These are phyloP conservation scores for Drosophila macrospina DNA, from an alignment of 2,888 invertebrate species.

Conservation along the genomic window DNA sequence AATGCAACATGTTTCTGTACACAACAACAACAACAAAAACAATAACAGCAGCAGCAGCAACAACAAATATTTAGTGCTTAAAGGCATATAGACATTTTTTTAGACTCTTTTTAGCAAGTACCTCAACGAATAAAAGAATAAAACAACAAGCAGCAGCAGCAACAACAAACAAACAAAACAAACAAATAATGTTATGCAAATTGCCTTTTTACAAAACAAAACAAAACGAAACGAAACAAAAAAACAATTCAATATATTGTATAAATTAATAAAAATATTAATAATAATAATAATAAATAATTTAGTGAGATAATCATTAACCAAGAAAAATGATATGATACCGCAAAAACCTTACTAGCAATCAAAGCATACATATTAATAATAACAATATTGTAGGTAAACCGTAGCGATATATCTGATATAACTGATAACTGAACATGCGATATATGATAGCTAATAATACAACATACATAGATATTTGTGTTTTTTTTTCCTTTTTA, in stretches of 20 bases:
- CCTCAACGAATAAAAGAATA: slow-evolving; percentile 56
- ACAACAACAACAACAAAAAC: slow-evolving; percentile 14
- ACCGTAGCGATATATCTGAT: slow-evolving; percentile 50
- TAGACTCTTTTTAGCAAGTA: slow-evolving; percentile 74
- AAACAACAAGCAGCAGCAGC: slow-evolving; percentile 21
- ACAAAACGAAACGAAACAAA: slow-evolving; percentile 6
- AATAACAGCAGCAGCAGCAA: slow-evolving; percentile 20
- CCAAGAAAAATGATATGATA: slow-evolving; percentile 50
- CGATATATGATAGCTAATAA: slow-evolving; percentile 57
- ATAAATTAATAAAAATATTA: slow-evolving; percentile 9
- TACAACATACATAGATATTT: slow-evolving; percentile 27
- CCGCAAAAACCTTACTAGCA: slow-evolving; percentile 78
- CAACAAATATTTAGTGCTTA: slow-evolving; percentile 49
- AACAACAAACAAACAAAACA: slow-evolving; percentile 52
- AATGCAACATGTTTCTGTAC: slow-evolving; percentile 35
- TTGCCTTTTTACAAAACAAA: slow-evolving; percentile 57
- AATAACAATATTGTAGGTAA: slow-evolving; percentile 52
- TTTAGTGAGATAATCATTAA: slow-evolving; percentile 54
- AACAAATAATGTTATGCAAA: slow-evolving; percentile 57
- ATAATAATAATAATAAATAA: slow-evolving; percentile 8
- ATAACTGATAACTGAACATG: slow-evolving; percentile 56
- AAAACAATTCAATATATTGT: slow-evolving; percentile 32
- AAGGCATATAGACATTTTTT: slow-evolving; percentile 61
- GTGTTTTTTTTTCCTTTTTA: slow-evolving; percentile 23
- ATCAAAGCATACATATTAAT: slow-evolving; percentile 68